Evolutionary conservation across 2,888 invertebrate genomes (phyloP).

Genomic region (Campaea margaritaria): DNA sequence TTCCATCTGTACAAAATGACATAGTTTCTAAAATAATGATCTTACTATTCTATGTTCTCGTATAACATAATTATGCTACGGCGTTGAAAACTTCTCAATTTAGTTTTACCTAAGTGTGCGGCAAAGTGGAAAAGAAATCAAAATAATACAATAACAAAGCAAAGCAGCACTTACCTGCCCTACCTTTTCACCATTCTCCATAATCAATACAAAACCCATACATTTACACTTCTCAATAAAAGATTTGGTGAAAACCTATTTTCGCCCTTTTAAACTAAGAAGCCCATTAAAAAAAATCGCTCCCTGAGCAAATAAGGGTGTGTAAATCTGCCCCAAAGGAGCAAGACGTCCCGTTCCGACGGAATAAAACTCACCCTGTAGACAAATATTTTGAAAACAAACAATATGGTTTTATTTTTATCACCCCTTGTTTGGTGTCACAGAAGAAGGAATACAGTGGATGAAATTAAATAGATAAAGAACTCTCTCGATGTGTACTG

Average conservation of each 20-base stretch:
- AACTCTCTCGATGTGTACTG: no score
- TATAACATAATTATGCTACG: no score
- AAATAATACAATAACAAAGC: no score
- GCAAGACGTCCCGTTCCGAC: conserved; percentile 7
- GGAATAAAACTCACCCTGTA: conserved; percentile 24
- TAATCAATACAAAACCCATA: not conserved
- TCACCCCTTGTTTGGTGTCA: conserved; percentile 17
- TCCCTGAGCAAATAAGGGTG: conserved; percentile 22
- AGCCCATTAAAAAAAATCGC: conserved; percentile 20
- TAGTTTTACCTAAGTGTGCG: no score
- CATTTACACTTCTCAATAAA: conserved; percentile 3
- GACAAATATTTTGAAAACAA: conserved; percentile 36
- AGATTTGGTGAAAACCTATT: conserved; percentile 6
- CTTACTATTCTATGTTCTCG: no score
- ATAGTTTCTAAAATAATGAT: no score
- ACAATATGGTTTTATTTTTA: conserved; percentile 37
- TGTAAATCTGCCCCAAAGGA: conserved; percentile 30
- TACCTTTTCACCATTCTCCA: not conserved
- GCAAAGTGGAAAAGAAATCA: no score
- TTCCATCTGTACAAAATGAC: no score
- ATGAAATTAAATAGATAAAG: not conserved
- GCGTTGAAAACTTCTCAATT: no score
- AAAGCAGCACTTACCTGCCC: no score
- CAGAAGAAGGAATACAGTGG: conserved; percentile 16
- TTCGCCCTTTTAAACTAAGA: conserved; percentile 18